Evolutionary conservation across 1,140 invertebrate species (phyloP).

Genomic region (Zaprionus capensis): DNA sequence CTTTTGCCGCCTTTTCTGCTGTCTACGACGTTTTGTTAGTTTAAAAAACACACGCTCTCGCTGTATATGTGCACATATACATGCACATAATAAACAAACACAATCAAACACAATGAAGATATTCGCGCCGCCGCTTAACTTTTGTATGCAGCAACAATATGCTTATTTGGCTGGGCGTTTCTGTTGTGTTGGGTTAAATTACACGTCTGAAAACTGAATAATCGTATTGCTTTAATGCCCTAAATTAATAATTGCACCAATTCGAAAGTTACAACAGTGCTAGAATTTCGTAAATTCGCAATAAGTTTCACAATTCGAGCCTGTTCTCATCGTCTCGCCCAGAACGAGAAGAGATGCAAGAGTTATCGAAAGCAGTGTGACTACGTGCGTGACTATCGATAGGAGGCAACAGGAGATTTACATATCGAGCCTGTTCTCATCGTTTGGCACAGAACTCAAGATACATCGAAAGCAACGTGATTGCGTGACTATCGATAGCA

Average conservation of each 20-base stretch:
- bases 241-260: conserved; percentile 27
- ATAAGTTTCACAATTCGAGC: conserved; percentile 20
- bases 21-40: conserved; percentile 59
- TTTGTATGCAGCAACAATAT: conserved; percentile 33
- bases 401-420: conserved; percentile 2
- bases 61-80: conserved; percentile 48
- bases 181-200: not conserved
- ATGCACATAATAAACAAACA: conserved; percentile 29
- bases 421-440: conserved; percentile 20
- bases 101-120: conserved; percentile 15
- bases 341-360: conserved; percentile 29
- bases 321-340: conserved; percentile 17
- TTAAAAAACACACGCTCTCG: conserved; percentile 7
- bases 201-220: not conserved
- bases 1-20: conserved; percentile 78
- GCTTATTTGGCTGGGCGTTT: conserved; percentile 24
- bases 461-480: conserved; percentile 9
- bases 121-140: conserved; percentile 29
- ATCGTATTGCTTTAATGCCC: not conserved
- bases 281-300: conserved; percentile 25
- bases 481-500: not conserved
- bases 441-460: conserved; percentile 3
- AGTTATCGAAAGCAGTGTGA: conserved; percentile 11
- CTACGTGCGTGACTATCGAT: conserved; percentile 1
- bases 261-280: conserved; percentile 17